Conservation (phyloP, 1,140 invertebrate species). For the Drosophila dunni region DNA sequence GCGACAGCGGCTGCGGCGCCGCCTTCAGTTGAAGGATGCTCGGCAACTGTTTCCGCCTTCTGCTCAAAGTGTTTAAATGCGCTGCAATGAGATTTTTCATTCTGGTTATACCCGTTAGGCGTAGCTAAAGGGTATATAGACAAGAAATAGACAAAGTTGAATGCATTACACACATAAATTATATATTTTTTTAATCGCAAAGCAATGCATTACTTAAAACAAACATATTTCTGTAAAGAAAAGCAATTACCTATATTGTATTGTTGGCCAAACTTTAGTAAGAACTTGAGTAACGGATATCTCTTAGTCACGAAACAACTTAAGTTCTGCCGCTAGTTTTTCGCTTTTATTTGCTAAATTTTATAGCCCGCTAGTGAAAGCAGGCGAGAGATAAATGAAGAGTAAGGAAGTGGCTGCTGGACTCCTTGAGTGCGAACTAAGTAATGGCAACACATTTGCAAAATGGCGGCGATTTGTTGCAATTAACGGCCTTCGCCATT, state of each 20-base stretch:
- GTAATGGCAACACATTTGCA: slow-evolving; percentile 62
- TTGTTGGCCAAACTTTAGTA: too few relatives aligned
- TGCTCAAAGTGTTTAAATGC: slow-evolving; percentile 39
- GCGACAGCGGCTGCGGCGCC: slow-evolving; percentile 25
- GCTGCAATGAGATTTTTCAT: slow-evolving; percentile 33
- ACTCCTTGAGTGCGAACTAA: slow-evolving; percentile 37
- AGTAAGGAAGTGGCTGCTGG: not conserved
- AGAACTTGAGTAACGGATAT: too few relatives aligned
- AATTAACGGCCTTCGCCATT: slow-evolving; percentile 65
- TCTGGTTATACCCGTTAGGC: slow-evolving; percentile 7
- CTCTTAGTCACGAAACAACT: too few relatives aligned
- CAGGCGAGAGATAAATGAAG: not conserved
- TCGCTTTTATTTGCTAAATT: slow-evolving; percentile 49
- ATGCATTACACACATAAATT: too few relatives aligned
- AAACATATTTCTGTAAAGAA: too few relatives aligned
- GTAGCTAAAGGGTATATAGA: too few relatives aligned
- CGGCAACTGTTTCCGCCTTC: slow-evolving; percentile 61
- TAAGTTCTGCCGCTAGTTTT: too few relatives aligned
- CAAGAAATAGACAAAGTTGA: too few relatives aligned
- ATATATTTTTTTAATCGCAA: too few relatives aligned
- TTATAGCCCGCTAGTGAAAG: slow-evolving; percentile 43
- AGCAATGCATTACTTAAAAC: too few relatives aligned
- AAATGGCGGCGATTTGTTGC: slow-evolving; percentile 77
- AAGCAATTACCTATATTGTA: too few relatives aligned
- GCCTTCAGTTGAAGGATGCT: slow-evolving; percentile 69